A percentile compares a stretch with the other conserved stretches of the same genome.
phyloP scores from a whole-genome alignment of 2,113 vertebrate genomes.

The Scytalopus superciliaris region DNA sequence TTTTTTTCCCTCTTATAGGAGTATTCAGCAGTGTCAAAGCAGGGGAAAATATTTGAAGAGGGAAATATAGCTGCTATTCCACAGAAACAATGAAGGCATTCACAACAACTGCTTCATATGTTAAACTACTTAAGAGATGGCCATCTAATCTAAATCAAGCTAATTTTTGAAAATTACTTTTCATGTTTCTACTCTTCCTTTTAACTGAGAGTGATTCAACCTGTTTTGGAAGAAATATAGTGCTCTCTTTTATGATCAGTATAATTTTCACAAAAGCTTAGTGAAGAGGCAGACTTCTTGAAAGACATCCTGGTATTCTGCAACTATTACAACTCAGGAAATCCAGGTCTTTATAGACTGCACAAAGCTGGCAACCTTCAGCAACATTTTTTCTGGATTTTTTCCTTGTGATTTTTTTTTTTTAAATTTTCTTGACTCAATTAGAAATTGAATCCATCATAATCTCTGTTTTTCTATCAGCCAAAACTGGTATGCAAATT shows the following conservation, averaged over 20 bases:
- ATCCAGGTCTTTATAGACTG: not conserved
- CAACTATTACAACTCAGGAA: not conserved
- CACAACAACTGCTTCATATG: not conserved
- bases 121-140: not conserved
- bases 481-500: not conserved
- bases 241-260: not conserved
- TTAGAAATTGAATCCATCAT: not conserved
- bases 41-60: not conserved
- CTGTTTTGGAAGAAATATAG: conserved; percentile 16
- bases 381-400: not conserved
- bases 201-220: not conserved
- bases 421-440: not conserved
- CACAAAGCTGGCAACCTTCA: not conserved
- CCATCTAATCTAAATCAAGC: not conserved
- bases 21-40: not conserved
- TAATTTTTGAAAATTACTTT: not conserved
- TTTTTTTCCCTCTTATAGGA: not conserved
- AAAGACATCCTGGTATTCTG: not conserved
- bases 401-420: not conserved
- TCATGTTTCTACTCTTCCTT: not conserved
- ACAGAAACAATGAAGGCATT: not conserved
- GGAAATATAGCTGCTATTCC: not conserved
- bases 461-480: not conserved
- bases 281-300: not conserved
- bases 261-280: conserved; percentile 5